phyloP scores from a whole-genome alignment of 2,113 vertebrate genomes.

The Otis tarda region DNA sequence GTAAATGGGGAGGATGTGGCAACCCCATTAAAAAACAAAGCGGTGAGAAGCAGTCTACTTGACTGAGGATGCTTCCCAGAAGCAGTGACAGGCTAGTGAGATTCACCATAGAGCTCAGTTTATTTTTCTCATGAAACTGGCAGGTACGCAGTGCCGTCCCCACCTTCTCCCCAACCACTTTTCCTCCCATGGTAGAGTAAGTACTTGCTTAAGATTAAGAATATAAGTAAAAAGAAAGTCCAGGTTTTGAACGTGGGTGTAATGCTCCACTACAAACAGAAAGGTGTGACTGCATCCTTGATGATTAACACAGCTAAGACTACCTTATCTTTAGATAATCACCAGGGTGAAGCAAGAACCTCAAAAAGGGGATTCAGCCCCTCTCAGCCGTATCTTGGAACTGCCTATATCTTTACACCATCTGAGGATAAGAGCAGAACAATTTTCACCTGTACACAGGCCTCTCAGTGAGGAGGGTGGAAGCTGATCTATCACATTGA shows the following conservation, averaged over 20 bases:
- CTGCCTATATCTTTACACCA: background rate
- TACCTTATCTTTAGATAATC: background rate
- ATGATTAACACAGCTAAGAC: background rate
- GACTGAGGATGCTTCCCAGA: background rate
- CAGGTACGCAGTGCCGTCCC: background rate
- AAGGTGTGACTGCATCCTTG: background rate
- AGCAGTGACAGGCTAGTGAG: background rate
- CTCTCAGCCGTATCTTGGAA: background rate
- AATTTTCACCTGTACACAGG: background rate
- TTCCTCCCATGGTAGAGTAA: background rate
- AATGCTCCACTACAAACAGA: background rate
- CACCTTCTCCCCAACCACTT: background rate
- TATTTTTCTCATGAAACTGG: background rate
- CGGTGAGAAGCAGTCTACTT: background rate
- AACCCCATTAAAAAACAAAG: background rate
- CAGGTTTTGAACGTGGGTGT: background rate
- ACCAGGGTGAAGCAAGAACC: background rate
- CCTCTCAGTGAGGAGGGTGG: background rate
- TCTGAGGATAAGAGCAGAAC: background rate
- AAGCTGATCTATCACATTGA: background rate
- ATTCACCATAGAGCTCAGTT: background rate
- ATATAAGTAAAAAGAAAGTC: background rate
- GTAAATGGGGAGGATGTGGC: constrained; percentile 47
- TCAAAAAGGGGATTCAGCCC: background rate
- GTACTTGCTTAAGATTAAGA: background rate